Base-by-base conservation (phyloP, 2,113 vertebrate species). In the Entelurus aequoreus region DNA sequence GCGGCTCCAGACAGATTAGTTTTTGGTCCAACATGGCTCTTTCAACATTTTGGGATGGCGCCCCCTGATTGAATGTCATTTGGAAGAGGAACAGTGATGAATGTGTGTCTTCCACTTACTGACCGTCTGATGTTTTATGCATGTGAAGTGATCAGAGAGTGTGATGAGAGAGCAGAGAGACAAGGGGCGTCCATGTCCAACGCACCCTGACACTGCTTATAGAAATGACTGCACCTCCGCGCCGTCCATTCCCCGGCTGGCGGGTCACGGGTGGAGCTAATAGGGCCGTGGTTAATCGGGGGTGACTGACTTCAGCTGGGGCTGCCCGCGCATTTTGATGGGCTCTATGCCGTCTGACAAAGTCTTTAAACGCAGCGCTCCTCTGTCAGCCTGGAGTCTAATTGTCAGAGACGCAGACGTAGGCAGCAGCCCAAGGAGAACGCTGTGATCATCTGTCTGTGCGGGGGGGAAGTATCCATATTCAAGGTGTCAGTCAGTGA, bases 81-180 rank as follows among this genome's bases (percentile, higher is more conserved):
- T 90, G 86, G 90, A 90, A 90, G 88, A 87, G 88, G 88, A 90
- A 91, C 88, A 90, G 84, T 92, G 90, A 91, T 90, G 84, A 92
- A 92, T 92, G 88, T 88, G 84, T 90, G 80, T 72, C 81, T 83
- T 81, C 77, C 77, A 77, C 87, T 90, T 86, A 86, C 78, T 85
- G 84, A 78, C 84, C 75, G 72, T 85, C 85, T 89, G 88, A 90
- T 90, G 90, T 90, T 89, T 91, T 90, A 91, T 90, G 90, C 87
- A 90, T 90, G 82, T 71, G 69, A 77, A 75, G 82, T 84, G 88
- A 88, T 88, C 83, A 86, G 83, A 79, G 84, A 68, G 72, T 78
- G 83, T 84, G 88, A 85, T 82, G 84, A 88, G 85, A 81, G 73
- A 62, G 42, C 63, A 15, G 71, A 76, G 65, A 69, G 81, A 74